Base-by-base conservation (phyloP, 2,113 vertebrate species). In the Crotalus tigris region DNA sequence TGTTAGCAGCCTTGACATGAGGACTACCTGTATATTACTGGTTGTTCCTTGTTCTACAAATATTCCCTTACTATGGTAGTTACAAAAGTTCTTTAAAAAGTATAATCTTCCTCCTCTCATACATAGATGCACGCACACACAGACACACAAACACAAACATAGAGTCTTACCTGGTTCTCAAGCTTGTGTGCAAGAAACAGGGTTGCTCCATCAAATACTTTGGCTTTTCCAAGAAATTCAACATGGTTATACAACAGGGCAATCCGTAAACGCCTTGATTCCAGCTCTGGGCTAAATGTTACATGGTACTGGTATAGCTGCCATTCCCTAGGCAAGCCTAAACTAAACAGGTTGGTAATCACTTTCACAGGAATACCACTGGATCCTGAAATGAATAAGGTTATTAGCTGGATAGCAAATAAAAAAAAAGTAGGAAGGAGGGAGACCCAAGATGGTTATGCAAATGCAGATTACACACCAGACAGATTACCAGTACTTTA, bases 141-240 rank as follows among this genome's bases (percentile, higher is more conserved):
- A 19, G 1, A 23, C n/a, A 33, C 55, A 15, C 17, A 19, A 2
- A 23, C 10, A 58, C 29, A 33, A 0, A 44, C 9, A 29, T 17
- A 23, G 3, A 44, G 49, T 7, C n/a, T 55, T 97, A 98, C 97
- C 95, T 96, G 93, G 49, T 96, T 93, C 92, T 96, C 93, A 24
- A 96, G 92, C 3, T 97, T 96, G 61, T 96, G 85, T 69, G 94
- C 91, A 10, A 97, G 94, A 92, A 97, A 97, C 87, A 97, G 97
- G 2, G 58, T 81, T 51, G 61, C 23, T 23, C 96, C 97, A 92
- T 95, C 95, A 3, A 96, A 95, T 2, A 91, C 95, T 95, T 97
- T 97, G 39, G 96, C 90, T 92, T 88, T 96, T 29, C 91, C 91
- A 12, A 87, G 10, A 61, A 97, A 46, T 90, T 93, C 87, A 13